phyloP scores from a whole-genome alignment of 2,797 vertebrate species.

The Diglossa cyanea region DNA sequence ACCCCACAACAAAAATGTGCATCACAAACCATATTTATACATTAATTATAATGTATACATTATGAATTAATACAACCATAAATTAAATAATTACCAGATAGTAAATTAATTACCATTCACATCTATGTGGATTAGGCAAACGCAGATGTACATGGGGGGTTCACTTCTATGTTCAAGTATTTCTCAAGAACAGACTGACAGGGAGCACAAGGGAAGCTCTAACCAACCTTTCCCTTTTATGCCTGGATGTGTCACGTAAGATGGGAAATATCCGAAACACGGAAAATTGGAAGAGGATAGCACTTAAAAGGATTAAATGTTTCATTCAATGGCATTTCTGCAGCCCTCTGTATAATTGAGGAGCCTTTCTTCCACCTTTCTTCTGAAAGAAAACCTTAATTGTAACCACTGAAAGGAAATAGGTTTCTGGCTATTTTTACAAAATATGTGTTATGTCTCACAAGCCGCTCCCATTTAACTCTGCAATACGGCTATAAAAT shows the following conservation, averaged over 20 bases:
- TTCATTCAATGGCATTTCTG: slow-evolving; percentile 40
- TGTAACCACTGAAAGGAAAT: slow-evolving; percentile 12
- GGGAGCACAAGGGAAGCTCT: not conserved
- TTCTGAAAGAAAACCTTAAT: not conserved
- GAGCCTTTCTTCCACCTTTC: slow-evolving; percentile 17
- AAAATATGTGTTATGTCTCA: slow-evolving; percentile 2
- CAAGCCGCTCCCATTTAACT: slow-evolving; percentile 10
- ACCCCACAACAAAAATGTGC: fast-evolving
- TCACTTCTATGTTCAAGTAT: not conserved
- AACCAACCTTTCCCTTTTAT: not conserved
- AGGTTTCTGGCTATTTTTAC: slow-evolving; percentile 23
- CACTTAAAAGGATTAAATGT: slow-evolving; percentile 41
- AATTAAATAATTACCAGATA: not conserved
- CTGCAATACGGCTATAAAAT: not conserved
- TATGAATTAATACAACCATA: not conserved
- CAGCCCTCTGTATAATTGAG: slow-evolving; percentile 45
- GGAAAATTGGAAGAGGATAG: slow-evolving; percentile 2
- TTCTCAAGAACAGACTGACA: not conserved
- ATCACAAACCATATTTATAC: not conserved
- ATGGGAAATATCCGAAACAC: not conserved
- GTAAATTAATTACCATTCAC: not conserved
- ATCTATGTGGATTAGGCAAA: not conserved
- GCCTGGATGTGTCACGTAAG: not conserved
- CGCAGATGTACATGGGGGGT: fast-evolving
- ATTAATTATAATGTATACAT: too few relatives aligned